phyloP scores from a whole-genome alignment of 2,113 vertebrate genomes.

The Lepisosteus oculatus region DNA sequence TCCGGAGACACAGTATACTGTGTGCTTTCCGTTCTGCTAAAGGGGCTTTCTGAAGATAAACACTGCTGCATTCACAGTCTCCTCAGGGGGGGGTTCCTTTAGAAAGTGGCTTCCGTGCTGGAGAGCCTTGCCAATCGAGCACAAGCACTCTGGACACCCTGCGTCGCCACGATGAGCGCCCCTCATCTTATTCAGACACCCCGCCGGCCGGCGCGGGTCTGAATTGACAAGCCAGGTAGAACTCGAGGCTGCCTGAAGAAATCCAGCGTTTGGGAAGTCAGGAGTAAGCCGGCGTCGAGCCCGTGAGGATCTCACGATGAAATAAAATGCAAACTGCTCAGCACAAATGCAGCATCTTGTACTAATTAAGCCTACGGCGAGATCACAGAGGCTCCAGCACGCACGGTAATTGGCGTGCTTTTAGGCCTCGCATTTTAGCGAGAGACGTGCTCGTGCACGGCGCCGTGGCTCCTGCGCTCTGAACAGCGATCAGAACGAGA shows the following conservation, averaged over 20 bases:
- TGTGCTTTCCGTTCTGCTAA: slow-evolving; percentile 10
- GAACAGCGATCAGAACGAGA: too few relatives aligned
- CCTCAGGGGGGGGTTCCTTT: not conserved
- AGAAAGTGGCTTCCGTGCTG: slow-evolving; percentile 27
- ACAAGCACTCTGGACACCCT: too few relatives aligned
- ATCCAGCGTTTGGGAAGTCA: slow-evolving; percentile 37
- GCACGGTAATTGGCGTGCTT: slow-evolving; percentile 1
- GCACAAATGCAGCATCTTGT: slow-evolving; percentile 50
- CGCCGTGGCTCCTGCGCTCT: not conserved
- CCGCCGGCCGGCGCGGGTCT: not conserved
- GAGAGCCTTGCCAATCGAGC: slow-evolving; percentile 14
- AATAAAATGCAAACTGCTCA: slow-evolving; percentile 42
- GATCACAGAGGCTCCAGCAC: slow-evolving; percentile 38
- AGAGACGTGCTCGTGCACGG: not conserved
- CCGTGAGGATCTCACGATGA: slow-evolving; percentile 39
- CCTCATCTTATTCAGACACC: not conserved
- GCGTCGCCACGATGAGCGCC: too few relatives aligned
- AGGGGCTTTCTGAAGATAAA: slow-evolving; percentile 25
- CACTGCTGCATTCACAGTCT: slow-evolving; percentile 24
- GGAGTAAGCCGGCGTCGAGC: slow-evolving; percentile 15
- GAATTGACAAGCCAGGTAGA: slow-evolving; percentile 6
- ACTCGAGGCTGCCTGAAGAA: slow-evolving; percentile 24
- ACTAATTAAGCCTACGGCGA: slow-evolving; percentile 57
- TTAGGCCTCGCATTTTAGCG: too few relatives aligned
- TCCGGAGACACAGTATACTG: too few relatives aligned